phyloP scores from a whole-genome alignment of 2,888 invertebrate genomes.

The Diabrotica balteata region DNA sequence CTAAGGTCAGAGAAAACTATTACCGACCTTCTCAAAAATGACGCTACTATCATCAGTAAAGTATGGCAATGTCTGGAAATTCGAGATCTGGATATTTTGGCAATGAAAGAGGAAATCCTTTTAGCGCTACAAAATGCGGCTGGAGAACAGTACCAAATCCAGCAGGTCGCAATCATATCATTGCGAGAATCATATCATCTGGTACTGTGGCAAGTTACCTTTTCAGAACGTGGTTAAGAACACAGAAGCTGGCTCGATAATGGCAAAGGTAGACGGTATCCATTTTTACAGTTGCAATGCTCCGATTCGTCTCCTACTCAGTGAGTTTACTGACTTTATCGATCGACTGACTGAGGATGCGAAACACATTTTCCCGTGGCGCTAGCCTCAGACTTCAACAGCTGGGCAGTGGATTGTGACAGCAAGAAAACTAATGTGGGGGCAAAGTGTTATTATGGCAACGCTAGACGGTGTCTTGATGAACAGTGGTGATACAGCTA shows the following conservation, averaged over 20 bases:
- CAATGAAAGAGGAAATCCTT: no score
- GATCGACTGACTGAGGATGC: constrained; percentile 5
- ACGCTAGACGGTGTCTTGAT: background rate
- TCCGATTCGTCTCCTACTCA: constrained; percentile 1
- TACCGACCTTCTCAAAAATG: no score
- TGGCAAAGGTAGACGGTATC: constrained; percentile 3
- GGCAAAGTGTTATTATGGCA: background rate
- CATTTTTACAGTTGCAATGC: constrained; percentile 5
- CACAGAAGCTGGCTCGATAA: background rate
- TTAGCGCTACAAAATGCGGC: no score
- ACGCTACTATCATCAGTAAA: no score
- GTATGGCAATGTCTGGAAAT: no score
- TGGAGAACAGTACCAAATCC: no score
- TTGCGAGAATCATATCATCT: no score
- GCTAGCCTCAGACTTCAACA: background rate
- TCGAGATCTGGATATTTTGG: no score
- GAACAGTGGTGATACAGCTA: no score
- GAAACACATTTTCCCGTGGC: background rate
- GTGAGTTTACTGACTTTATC: constrained; percentile 3
- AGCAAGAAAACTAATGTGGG: constrained; percentile 5
- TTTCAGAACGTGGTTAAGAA: background rate
- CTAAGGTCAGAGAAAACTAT: no score
- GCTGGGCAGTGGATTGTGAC: background rate
- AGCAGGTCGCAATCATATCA: no score
- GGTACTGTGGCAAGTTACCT: background rate